These are phyloP conservation scores for Halictus quadricinctus DNA, from an alignment of 2,888 invertebrate genomes.

Conservation along the genomic window DNA sequence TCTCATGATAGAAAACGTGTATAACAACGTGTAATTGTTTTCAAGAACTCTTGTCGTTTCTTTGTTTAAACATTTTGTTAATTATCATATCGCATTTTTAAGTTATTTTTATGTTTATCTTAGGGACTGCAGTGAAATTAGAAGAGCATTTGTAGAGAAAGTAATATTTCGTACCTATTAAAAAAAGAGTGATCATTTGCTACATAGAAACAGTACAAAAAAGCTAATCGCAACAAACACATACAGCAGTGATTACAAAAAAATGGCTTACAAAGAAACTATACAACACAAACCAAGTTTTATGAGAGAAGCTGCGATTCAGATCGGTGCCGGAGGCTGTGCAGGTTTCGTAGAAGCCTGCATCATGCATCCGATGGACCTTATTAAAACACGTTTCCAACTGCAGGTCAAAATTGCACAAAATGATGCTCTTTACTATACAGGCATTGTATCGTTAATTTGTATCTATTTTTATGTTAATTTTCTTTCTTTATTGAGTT, in stretches of 20 bases:
- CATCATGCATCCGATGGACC: constrained; percentile 97
- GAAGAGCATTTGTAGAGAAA: constrained; percentile 5
- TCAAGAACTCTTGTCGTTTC: neutral
- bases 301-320: constrained; percentile 89
- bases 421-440: constrained; percentile 79
- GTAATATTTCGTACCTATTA: neutral
- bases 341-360: constrained; percentile 97
- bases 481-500: neutral
- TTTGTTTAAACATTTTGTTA: neutral
- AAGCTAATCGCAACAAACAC: neutral
- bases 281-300: constrained; percentile 64
- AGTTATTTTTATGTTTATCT: constrained; percentile 26
- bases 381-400: constrained; percentile 95
- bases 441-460: constrained; percentile 69
- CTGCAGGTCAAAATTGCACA: constrained; percentile 85
- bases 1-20: neutral
- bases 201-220: neutral
- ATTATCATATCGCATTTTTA: neutral
- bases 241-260: neutral
- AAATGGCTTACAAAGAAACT: constrained; percentile 49
- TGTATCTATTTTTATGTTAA: neutral
- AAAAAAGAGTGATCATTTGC: neutral
- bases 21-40: constrained; percentile 7
- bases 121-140: constrained; percentile 17
- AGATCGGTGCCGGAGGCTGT: constrained; percentile 94